Percentiles rank a stretch among this genome's conserved stretches.
These are phyloP conservation scores for Caenorhabditis zanzibari DNA, from an alignment of 2,888 invertebrate genomes.

Conservation along the genomic window DNA sequence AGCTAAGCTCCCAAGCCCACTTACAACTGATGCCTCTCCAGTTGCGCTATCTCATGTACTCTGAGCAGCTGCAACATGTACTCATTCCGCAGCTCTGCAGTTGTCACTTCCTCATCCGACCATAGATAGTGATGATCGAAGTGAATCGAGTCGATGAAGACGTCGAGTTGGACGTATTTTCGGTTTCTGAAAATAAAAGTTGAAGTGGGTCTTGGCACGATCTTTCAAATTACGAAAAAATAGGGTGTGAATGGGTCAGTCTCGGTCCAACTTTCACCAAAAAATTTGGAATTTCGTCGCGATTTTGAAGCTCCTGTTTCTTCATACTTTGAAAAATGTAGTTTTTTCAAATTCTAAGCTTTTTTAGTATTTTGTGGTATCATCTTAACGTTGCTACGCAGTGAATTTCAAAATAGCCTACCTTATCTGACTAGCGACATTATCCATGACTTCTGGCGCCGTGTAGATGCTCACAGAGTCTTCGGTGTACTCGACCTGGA, in stretches of 20 bases:
- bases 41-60: slow-evolving; percentile 51
- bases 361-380: no score
- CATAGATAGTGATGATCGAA: slow-evolving; percentile 66
- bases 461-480: slow-evolving; percentile 54
- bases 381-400: no score
- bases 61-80: slow-evolving; percentile 52
- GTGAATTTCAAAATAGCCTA: no score
- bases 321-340: no score
- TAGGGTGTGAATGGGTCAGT: no score
- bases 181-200: slow-evolving; percentile 10
- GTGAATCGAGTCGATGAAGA: slow-evolving; percentile 68
- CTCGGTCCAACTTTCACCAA: no score
- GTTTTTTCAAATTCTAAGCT: no score
- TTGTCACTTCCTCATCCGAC: slow-evolving; percentile 51
- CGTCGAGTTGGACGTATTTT: slow-evolving; percentile 58
- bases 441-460: slow-evolving; percentile 39
- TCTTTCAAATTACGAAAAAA: no score
- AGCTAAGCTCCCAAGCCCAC: background rate
- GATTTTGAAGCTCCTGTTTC: no score
- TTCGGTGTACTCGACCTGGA: slow-evolving; percentile 41
- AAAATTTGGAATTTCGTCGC: no score
- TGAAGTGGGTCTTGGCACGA: no score
- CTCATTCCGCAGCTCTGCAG: slow-evolving; percentile 44
- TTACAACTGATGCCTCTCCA: slow-evolving; percentile 57
- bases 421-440: slow-evolving; percentile 21